Evolutionary conservation across 2,797 vertebrate species (phyloP), one percentile per base, ranked within the genome.

Genomic region (Sebastolobus altivelis): DNA sequence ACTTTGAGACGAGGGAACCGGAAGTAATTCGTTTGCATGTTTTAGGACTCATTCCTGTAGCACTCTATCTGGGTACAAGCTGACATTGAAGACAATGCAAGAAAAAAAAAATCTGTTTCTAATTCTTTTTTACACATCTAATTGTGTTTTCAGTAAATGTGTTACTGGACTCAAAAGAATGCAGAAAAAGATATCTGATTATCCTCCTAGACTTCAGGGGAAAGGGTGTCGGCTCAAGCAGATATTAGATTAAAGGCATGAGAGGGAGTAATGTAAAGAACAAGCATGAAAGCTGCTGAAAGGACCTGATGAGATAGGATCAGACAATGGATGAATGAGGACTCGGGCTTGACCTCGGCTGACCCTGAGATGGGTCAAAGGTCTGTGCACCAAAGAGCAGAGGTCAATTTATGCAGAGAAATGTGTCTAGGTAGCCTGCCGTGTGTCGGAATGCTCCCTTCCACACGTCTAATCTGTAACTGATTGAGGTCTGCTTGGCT

Each of bases 391-490:
- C 65, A 62, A 76, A 72, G 74, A 77, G 70, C 77, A 72, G 71
- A 86, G 84, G 85, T 90, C 80, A 76, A 31, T 73, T 85, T 49
- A 82, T 73, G 35, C 31, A 40, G 60, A 77, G 73, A 81, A 81
- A 77, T 73, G n/a, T 74, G 80, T 86, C 52, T 80, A 35, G 75
- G 72, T 81, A 73, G 65, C 65, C 75, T 91, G 88, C 72, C 13
- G 71, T 84, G 83, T 66, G 49, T 80, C 77, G 77, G 67, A 81
- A 46, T 83, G 75, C 80, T 87, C 49, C 82, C 73, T 66, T 80
- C 75, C 81, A 82, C 78, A 87, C 58, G 25, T 79, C 73, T 85
- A 88, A 92, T 88, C 73, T 90, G 68, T 83, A 66, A 82, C 59
- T 83, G 85, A 88, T 79, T 84, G 82, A 81, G 63, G 70, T 82